Evolutionary conservation across 2,888 invertebrate species (phyloP).

Genomic region (Drosophila fungiperda): DNA sequence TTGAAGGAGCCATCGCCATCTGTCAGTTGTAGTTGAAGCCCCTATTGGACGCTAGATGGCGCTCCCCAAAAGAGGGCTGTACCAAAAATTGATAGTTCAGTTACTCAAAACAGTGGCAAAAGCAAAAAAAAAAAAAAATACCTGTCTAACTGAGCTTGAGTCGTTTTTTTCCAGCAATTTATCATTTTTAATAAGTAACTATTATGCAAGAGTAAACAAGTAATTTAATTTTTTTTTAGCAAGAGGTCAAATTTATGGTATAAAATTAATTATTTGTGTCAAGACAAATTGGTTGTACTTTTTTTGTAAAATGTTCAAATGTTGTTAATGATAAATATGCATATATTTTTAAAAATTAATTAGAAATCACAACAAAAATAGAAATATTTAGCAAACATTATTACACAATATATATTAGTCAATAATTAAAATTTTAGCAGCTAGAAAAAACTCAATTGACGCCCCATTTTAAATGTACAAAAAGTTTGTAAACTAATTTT

Average conservation of each 20-base stretch:
- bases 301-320: neutral
- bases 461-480: neutral
- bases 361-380: too few species aligned
- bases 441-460: neutral
- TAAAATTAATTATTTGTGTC: neutral
- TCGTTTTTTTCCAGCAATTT: neutral
- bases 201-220: neutral
- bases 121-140: neutral
- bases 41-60: slow-evolving; percentile 54
- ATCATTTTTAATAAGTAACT: neutral
- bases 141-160: neutral
- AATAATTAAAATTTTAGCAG: neutral
- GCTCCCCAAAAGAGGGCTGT: slow-evolving; percentile 29
- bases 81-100: slow-evolving; percentile 22
- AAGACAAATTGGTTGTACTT: neutral
- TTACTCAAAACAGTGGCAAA: neutral
- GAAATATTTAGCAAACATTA: neutral
- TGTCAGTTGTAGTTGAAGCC: slow-evolving; percentile 60
- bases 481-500: neutral
- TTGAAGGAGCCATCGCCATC: slow-evolving; percentile 63
- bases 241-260: neutral
- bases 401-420: neutral
- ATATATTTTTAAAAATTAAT: too few species aligned
- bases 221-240: neutral
- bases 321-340: neutral